These are phyloP conservation scores for Bubo scandiacus DNA, from an alignment of 2,113 vertebrate species.

Conservation along the genomic window DNA sequence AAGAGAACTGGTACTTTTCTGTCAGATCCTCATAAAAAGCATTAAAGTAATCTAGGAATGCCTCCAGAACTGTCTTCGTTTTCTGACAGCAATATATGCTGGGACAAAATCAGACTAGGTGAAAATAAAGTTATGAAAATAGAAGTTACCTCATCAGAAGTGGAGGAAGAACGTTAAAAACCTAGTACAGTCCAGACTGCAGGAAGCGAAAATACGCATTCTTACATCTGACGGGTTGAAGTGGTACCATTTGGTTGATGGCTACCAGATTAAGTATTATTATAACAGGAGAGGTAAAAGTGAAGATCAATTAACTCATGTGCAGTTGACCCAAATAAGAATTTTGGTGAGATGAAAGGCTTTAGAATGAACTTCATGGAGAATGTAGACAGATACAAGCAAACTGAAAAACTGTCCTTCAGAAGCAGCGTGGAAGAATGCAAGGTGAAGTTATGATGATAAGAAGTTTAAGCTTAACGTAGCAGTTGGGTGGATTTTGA, in stretches of 20 bases:
- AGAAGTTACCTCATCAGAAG: background rate
- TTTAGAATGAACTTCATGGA: background rate
- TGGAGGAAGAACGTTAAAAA: background rate
- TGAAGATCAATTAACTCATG: background rate
- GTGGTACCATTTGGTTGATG: background rate
- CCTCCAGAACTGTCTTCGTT: background rate
- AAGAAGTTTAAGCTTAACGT: background rate
- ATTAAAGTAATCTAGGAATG: background rate
- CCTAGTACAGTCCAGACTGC: background rate
- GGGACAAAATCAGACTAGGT: background rate
- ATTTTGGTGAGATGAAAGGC: background rate
- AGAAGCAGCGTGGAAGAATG: background rate
- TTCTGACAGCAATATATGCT: background rate
- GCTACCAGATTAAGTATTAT: background rate
- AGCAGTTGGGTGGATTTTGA: background rate
- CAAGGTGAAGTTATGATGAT: background rate
- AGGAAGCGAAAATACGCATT: background rate
- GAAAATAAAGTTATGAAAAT: background rate
- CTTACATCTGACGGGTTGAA: background rate
- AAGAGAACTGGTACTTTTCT: background rate
- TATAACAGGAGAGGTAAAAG: background rate
- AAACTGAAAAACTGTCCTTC: background rate
- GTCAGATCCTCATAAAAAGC: background rate
- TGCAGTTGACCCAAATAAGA: background rate
- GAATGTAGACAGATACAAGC: background rate